phyloP scores from a whole-genome alignment of 2,113 vertebrate genomes.

The Rhinopomastus cyanomelas region DNA sequence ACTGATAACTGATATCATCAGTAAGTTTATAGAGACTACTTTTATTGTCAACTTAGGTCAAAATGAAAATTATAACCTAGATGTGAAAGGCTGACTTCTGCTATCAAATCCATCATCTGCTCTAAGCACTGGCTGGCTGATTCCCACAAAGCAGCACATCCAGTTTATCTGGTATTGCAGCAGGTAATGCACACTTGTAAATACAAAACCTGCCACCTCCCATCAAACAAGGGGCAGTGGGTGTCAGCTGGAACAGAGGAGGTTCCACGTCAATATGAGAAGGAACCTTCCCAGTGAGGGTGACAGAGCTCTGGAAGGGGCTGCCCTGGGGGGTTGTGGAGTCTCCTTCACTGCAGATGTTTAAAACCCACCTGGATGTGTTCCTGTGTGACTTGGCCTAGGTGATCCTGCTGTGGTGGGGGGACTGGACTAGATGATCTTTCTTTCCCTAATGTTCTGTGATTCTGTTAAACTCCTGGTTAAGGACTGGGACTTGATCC shows the following conservation, averaged over 20 bases:
- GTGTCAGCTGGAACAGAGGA: no score
- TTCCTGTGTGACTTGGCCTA: no score
- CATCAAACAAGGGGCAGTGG: neutral
- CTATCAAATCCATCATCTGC: neutral
- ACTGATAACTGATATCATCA: neutral
- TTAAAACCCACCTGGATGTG: no score
- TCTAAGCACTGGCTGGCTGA: neutral
- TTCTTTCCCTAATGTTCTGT: neutral
- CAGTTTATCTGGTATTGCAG: slow-evolving; percentile 45
- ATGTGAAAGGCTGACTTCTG: neutral
- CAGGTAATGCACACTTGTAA: neutral
- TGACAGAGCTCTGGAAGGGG: no score
- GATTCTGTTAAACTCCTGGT: neutral
- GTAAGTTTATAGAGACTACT: neutral
- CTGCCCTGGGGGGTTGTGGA: no score
- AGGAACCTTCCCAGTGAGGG: no score
- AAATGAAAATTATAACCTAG: neutral
- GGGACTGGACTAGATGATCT: no score
- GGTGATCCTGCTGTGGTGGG: no score
- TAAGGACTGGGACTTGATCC: neutral
- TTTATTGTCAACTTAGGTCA: neutral
- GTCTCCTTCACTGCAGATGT: no score
- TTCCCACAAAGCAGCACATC: slow-evolving; percentile 31
- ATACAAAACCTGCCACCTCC: neutral
- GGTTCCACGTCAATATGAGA: no score